Base-by-base conservation (phyloP, 2,797 vertebrate species). In the Coreius guichenoti region DNA sequence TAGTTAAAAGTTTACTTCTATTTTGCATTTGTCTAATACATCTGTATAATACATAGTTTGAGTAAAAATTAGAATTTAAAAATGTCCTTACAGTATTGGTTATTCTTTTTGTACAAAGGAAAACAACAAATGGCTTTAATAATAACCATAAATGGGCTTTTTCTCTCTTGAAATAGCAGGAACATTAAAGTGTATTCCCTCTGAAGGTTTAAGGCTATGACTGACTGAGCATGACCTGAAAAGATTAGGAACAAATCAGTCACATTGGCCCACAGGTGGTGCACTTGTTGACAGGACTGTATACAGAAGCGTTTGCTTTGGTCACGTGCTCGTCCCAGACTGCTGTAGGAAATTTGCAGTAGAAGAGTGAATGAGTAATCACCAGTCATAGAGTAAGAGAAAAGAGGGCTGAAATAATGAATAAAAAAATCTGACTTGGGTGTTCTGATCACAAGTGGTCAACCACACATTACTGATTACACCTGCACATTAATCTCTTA, bases 161-260 rank as follows among this genome's bases (percentile, higher is more conserved):
- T 26, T 69, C 17, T 29, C 11, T 39, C 76, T 68, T 33, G 11
- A 7, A 33, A 80, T 39, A n/a, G 36, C 5, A 13, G 14, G 4
- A 26, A 31, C 65, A 74, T 69, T 39, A 61, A 63, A 33, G 58
- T 36, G 68, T 65, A 63, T 43, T 54, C 77, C 56, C 21, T 73
- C 26, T 54, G 56, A 45, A 80, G 82, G 36, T 39, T 80, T 70
- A 29, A 14, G 49, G 49, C 58, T n/a, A 61, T 69, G 58, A 75
- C 68, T 85, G 68, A n/a, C 39, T 68, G 82, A 79, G 80, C 39
- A 26, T 87, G 86, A 84, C 87, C 83, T 81, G 61, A 80, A 86
- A 80, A 86, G 49, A 70, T 68, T 16, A 26, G 45, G 33, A 47
- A 65, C 1, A 33, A 68, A 56, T 68, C 63, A 29, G 33, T 84